Evolutionary conservation across 1,140 invertebrate species (phyloP).

Genomic region (Caenorhabditis brenneri): DNA sequence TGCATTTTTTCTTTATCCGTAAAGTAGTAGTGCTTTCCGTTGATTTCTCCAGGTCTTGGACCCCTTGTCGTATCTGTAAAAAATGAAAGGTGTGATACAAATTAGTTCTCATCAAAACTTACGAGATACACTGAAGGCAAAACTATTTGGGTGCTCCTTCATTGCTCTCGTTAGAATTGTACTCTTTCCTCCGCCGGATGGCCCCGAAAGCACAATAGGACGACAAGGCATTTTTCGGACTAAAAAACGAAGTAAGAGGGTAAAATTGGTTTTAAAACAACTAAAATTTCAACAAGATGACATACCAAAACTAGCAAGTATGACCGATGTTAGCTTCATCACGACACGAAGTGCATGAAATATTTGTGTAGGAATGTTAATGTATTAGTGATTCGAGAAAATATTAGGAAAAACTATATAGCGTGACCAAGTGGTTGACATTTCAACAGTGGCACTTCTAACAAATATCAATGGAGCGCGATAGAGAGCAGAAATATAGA

Average conservation of each 20-base stretch:
- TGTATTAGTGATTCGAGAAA: neutral
- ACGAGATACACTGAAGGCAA: conserved; percentile 92
- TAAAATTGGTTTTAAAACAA: neutral
- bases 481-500: neutral
- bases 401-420: neutral
- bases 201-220: conserved; percentile 88
- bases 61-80: conserved; percentile 75
- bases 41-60: conserved; percentile 73
- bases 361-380: neutral
- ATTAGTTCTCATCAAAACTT: conserved; percentile 71
- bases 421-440: neutral
- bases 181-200: conserved; percentile 93
- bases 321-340: conserved; percentile 10
- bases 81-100: neutral
- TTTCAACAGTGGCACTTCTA: neutral
- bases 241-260: neutral
- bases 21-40: conserved; percentile 86
- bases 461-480: neutral
- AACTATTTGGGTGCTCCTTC: conserved; percentile 82
- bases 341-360: neutral
- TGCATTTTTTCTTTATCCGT: conserved; percentile 80
- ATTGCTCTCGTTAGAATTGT: conserved; percentile 86
- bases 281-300: too few relatives aligned
- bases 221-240: conserved; percentile 44
- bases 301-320: conserved; percentile 13